Evolutionary conservation across 2,797 vertebrate species (phyloP).

Genomic region (Coregonus sp.): DNA sequence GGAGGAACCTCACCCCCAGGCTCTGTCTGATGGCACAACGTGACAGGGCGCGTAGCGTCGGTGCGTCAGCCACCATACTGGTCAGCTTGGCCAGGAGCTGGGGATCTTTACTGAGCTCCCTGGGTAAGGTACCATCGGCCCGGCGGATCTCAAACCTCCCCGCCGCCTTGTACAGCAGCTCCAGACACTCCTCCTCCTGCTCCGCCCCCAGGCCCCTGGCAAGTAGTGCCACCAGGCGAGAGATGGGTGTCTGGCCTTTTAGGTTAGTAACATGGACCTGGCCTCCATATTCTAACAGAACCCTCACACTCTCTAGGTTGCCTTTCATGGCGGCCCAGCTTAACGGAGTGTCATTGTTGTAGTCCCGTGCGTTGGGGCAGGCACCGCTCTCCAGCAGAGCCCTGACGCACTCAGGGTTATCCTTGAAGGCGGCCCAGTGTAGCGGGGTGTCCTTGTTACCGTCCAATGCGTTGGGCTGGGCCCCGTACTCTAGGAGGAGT

Average conservation of each 20-base stretch:
- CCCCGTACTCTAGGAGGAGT: conserved; percentile 90
- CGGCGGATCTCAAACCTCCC: conserved; percentile 86
- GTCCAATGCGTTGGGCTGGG: conserved; percentile 87
- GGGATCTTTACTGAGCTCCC: conserved; percentile 87
- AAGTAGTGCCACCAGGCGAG: conserved; percentile 87
- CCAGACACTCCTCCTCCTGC: conserved; percentile 92
- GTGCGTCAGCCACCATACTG: conserved; percentile 83
- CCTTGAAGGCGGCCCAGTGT: conserved; percentile 98
- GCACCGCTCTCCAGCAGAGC: conserved; percentile 89
- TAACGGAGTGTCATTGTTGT: conserved; percentile 93
- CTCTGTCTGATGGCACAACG: conserved; percentile 86
- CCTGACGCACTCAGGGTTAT: conserved; percentile 89
- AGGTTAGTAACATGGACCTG: conserved; percentile 90
- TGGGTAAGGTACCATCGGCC: conserved; percentile 85
- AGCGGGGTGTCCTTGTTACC: conserved; percentile 96
- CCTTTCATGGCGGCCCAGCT: conserved; percentile 99
- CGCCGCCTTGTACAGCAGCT: conserved; percentile 85
- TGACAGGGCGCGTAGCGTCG: conserved; percentile 84
- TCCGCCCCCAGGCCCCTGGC: conserved; percentile 89
- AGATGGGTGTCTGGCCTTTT: conserved; percentile 93
- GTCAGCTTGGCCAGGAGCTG: conserved; percentile 87
- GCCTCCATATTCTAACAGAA: conserved; percentile 91
- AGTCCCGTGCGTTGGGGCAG: conserved; percentile 86
- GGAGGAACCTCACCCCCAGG: conserved; percentile 87
- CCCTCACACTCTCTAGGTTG: conserved; percentile 90